Evolutionary conservation across 2,888 invertebrate genomes (phyloP), one percentile per base, ranked within the genome.

Genomic region (Eupithecia subumbrata): DNA sequence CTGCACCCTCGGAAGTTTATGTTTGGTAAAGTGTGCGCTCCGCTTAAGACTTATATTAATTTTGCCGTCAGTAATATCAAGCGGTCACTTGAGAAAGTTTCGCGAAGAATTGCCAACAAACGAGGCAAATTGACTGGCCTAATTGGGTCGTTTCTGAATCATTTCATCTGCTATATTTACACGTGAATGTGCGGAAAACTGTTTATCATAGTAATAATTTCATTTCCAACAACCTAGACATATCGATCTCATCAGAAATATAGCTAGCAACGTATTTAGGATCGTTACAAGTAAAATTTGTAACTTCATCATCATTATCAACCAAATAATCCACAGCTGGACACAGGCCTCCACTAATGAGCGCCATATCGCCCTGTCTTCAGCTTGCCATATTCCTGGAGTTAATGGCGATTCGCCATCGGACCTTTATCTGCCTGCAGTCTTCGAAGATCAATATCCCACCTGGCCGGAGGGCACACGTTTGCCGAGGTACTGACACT

Each of bases 31-130:
- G 60, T 60, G 60, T 56, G 60, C 5, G 25, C 60, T 60, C 25
- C 34, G n/a, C 16, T 34, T 64, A 8, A 64, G 64, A 34, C 5
- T 34, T 18, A 64, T 72, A 72, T 72, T 75, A 72, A 69, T 72
- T 64, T 72, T 40, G 45, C 72, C 40, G 70, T 71, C 68, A 52
- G 74, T 60, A 69, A 73, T 75, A 73, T 73, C 70, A 69, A 67
- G 71, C 45, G 60, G 71, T 71, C 77, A 73, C 73, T 77, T 73
- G 68, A 69, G 74, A 75, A 73, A 75, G 71, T 77, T 77, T 73
- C 16, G 67, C 22, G 18, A 68, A 70, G 64, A 71, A 71, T 72
- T 77, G 45, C 70, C 68, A 63, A 40, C 71, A 71, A 75, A 73
- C 64, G 60, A 66, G 71, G 40, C 40, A 69, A 30, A 72, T 75